A percentile compares a stretch with the other conserved stretches of the same genome.
Conservation (phyloP, 2,113 vertebrate genomes). For the Panthera leo region DNA sequence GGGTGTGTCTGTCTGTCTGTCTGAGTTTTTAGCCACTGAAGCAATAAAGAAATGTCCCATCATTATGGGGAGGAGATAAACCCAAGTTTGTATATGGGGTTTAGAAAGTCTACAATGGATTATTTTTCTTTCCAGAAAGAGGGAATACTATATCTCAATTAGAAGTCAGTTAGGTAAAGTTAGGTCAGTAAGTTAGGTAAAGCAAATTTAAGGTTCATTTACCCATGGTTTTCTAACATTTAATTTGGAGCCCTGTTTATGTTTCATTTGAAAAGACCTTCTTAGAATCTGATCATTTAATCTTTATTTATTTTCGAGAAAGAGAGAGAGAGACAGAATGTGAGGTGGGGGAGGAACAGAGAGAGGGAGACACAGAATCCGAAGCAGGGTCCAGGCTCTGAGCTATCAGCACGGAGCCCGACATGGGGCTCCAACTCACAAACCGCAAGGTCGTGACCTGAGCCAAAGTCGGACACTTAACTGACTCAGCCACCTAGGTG, state of each 20-base stretch:
- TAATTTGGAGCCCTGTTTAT: conserved; percentile 41
- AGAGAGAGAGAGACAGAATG: no score
- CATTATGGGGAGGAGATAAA: conserved; percentile 19
- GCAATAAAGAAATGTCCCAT: neutral
- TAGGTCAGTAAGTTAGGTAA: conserved; percentile 56
- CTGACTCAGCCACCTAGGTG: no score
- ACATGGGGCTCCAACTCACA: no score
- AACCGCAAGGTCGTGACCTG: no score
- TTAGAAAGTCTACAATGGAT: neutral
- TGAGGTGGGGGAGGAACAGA: no score
- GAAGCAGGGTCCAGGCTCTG: no score
- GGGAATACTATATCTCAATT: neutral
- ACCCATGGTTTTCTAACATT: neutral
- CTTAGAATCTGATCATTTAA: conserved; percentile 25
- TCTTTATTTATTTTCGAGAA: no score
- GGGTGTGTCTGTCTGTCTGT: neutral
- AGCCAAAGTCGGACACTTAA: no score
- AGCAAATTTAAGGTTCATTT: conserved; percentile 30
- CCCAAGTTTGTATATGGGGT: neutral
- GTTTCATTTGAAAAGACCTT: conserved; percentile 42
- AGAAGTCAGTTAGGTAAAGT: neutral
- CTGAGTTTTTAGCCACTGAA: conserved; percentile 30
- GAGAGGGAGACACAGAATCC: no score
- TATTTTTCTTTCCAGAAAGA: conserved; percentile 28
- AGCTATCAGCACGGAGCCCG: no score